Conservation (phyloP, 2,113 vertebrate species). For the Dolichallabes microphthalmus region DNA sequence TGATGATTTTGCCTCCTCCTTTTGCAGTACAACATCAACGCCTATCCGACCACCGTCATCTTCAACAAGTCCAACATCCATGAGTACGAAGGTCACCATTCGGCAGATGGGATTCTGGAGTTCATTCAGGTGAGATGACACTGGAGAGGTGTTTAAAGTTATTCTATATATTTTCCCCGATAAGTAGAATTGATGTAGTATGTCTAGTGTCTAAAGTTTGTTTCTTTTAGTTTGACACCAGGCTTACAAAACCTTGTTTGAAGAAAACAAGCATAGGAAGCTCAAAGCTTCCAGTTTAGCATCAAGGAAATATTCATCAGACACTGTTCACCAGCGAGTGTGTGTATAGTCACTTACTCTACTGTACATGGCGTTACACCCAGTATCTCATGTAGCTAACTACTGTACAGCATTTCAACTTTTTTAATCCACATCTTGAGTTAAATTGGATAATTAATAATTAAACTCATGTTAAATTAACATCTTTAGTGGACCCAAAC, state of each 20-base stretch:
- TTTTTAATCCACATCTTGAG: too few species aligned
- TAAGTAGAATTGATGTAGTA: not conserved
- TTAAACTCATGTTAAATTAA: too few species aligned
- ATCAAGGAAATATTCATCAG: not conserved
- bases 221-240: not conserved
- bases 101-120: constrained; percentile 90
- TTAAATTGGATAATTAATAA: too few species aligned
- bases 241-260: not conserved
- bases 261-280: not conserved
- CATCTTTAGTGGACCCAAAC: too few species aligned
- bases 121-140: constrained; percentile 85
- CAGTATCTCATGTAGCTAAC: not conserved
- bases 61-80: constrained; percentile 91
- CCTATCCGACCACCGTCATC: constrained; percentile 94
- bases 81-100: constrained; percentile 94
- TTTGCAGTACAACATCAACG: constrained; percentile 89
- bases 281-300: not conserved
- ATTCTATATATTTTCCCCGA: not conserved
- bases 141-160: not conserved
- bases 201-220: not conserved
- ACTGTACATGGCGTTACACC: not conserved
- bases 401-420: not conserved
- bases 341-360: not conserved
- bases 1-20: not conserved
- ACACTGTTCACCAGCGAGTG: not conserved